A percentile compares a stretch with the other conserved stretches of the same genome.
phyloP scores from a whole-genome alignment of 2,888 invertebrate genomes.

The Eristalis intricaria region DNA sequence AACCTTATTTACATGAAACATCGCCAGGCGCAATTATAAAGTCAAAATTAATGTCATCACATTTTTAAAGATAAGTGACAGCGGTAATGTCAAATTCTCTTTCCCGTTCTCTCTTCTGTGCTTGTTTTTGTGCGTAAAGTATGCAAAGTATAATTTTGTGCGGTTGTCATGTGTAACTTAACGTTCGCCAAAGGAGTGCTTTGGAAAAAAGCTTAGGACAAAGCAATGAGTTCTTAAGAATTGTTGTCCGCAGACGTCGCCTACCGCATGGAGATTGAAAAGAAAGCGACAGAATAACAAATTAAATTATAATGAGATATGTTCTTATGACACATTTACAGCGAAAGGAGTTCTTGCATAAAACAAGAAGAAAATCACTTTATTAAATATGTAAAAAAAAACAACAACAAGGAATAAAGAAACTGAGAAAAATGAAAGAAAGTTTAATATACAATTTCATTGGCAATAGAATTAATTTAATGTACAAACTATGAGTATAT shows the following conservation, averaged over 20 bases:
- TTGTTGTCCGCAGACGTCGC: neutral
- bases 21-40: constrained; percentile 34
- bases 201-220: neutral
- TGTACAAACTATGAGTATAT: neutral
- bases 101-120: neutral
- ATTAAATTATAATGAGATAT: constrained; percentile 1
- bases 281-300: neutral
- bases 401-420: neutral
- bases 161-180: neutral
- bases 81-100: neutral
- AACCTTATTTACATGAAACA: neutral
- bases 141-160: neutral
- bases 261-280: neutral
- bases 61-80: constrained; percentile 40
- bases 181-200: neutral
- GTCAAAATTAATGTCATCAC: constrained; percentile 38
- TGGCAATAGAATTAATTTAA: neutral
- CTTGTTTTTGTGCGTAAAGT: neutral
- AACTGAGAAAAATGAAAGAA: neutral
- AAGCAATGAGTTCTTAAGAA: neutral
- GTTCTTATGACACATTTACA: neutral
- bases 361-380: neutral
- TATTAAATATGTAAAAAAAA: neutral
- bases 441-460: neutral
- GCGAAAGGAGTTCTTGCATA: neutral